phyloP scores from a whole-genome alignment of 2,113 vertebrate species.

The Gnathonemus longibarbis region DNA sequence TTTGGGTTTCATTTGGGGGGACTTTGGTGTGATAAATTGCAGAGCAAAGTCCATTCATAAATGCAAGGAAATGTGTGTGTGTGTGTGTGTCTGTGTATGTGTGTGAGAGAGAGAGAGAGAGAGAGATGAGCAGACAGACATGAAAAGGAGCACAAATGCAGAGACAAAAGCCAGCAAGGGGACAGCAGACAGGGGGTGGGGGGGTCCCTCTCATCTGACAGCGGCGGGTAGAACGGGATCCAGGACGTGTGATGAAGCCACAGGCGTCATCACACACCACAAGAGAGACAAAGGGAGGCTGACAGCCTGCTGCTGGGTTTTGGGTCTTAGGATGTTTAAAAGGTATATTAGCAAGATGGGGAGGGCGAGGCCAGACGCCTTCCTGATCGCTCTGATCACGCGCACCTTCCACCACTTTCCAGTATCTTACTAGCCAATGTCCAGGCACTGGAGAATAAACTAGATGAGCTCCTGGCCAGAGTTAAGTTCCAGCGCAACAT shows the following conservation, averaged over 20 bases:
- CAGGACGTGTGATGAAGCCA: conserved; percentile 18
- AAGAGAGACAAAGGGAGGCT: neutral
- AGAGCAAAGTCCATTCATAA: neutral
- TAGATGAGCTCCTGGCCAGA: too few relatives aligned
- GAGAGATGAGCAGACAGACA: too few relatives aligned
- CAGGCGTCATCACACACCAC: neutral
- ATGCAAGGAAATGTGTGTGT: neutral
- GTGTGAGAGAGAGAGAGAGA: neutral
- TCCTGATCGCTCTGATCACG: too few relatives aligned
- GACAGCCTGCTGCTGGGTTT: neutral
- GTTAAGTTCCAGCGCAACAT: too few relatives aligned
- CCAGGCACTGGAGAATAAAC: too few relatives aligned
- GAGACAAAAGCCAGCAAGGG: too few relatives aligned
- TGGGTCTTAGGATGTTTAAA: neutral
- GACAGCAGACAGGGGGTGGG: neutral
- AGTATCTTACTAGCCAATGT: too few relatives aligned
- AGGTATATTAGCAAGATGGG: too few relatives aligned
- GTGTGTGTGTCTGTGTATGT: neutral
- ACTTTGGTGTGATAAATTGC: neutral
- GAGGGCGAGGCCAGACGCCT: too few relatives aligned
- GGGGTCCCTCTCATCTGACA: neutral
- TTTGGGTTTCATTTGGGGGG: neutral
- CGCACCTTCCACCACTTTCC: too few relatives aligned
- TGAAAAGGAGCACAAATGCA: too few relatives aligned
- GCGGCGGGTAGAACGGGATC: neutral